Conservation (phyloP, 2,113 vertebrate genomes). For the Struthidea cinerea region DNA sequence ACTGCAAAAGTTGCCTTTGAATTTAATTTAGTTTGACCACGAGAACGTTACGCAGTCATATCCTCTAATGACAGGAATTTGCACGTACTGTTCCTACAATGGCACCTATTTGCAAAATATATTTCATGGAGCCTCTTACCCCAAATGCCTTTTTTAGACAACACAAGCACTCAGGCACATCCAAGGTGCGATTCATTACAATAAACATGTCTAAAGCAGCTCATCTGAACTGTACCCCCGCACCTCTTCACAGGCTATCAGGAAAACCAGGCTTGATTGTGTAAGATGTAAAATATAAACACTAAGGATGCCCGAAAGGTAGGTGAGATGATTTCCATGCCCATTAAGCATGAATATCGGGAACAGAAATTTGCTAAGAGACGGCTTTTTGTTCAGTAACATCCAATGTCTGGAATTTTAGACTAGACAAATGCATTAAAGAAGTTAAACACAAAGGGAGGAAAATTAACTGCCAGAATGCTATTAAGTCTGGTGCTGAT, state of each 20-base stretch:
- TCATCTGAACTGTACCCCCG: background rate
- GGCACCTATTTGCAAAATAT: background rate
- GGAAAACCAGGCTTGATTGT: background rate
- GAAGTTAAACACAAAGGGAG: conserved; percentile 19
- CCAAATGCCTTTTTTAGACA: background rate
- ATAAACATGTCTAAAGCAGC: background rate
- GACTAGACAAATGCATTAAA: background rate
- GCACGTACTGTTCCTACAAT: background rate
- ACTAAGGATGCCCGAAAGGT: background rate
- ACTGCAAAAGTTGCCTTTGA: background rate
- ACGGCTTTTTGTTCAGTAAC: background rate
- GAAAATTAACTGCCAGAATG: background rate
- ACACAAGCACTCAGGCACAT: background rate
- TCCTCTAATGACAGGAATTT: background rate
- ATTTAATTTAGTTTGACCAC: background rate
- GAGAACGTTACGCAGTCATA: background rate
- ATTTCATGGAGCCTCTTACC: background rate
- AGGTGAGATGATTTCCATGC: background rate
- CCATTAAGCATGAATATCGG: background rate
- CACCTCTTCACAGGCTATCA: background rate
- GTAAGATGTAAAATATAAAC: background rate
- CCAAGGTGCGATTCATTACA: background rate
- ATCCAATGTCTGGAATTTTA: background rate
- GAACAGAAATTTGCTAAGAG: background rate
- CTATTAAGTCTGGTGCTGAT: background rate